Evolutionary conservation across 2,888 invertebrate species (phyloP), one percentile per base, ranked within the genome.

Genomic region (Tetrapedia diversipes): DNA sequence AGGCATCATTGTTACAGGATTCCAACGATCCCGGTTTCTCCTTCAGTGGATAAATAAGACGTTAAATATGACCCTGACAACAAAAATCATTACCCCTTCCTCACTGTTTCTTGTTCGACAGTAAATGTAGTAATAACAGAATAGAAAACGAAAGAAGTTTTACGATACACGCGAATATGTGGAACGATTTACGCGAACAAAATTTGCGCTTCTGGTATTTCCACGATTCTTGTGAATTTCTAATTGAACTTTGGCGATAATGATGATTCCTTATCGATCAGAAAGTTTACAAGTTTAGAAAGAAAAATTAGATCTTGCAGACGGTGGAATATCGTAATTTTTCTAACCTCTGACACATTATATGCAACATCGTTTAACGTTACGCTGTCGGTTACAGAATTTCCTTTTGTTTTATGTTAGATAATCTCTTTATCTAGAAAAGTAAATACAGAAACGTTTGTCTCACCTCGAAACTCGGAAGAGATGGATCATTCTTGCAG

Each of bases 131-230:
- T 27, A 53, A 10, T 29, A n/a, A 19, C 14, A 24, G 45, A 77
- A 29, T 11, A 51, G 68, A 63, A 54, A 43, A 56, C 6, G 6
- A 37, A 66, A 59, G 24, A 27, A 11, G n/a, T 7, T 51, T 19
- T 10, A 6, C 2, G 19, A 39, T 4, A 27, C 45, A 4, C 14
- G 10, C 22, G 27, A n/a, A 8, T n/a, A 2, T 0, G 4, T n/a
- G 16, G 14, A n/a, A 51, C 8, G 32, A 11, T 2, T 14, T 11
- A 8, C 0, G 16, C 27, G 37, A 60, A 6, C 19, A 4, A 22
- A 10, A 10, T 32, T 56, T 72, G 32, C 19, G 11, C 11, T 74
- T 24, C 47, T 47, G 63, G 22, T 57, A 74, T 59, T 67, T 29
- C 41, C 53, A 39, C 0, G 24, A 32, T 10, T 45, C n/a, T 53